Conservation (phyloP, 2,113 vertebrate genomes). For the Halcyon malimbica region DNA sequence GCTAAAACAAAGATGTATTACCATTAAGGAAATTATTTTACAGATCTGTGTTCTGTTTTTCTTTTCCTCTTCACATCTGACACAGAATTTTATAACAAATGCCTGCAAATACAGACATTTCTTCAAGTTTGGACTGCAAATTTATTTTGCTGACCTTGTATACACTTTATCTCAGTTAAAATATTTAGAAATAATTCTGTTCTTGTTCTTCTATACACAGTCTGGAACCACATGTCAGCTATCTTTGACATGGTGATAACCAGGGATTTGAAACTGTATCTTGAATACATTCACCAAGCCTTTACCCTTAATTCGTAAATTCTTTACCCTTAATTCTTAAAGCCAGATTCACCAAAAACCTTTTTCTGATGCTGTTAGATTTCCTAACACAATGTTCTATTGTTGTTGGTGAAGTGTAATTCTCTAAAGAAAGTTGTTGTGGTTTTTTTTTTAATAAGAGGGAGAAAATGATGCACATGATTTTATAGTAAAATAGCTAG, state of each 20-base stretch:
- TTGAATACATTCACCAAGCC: not conserved
- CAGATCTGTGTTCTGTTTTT: not conserved
- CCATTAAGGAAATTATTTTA: not conserved
- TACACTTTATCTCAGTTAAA: not conserved
- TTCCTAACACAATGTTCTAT: not conserved
- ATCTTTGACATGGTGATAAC: not conserved
- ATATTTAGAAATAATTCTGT: not conserved
- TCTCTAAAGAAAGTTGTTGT: not conserved
- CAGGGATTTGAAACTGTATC: not conserved
- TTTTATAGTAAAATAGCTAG: not conserved
- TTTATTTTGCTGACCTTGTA: not conserved
- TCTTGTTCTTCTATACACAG: not conserved
- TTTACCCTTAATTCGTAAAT: not conserved
- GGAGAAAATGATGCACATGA: fast-evolving
- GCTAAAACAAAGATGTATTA: not conserved
- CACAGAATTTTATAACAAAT: not conserved
- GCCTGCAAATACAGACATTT: not conserved
- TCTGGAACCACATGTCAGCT: not conserved
- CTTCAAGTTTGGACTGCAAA: not conserved
- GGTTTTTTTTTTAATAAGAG: not conserved
- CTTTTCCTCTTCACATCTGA: not conserved
- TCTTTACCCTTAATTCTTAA: not conserved
- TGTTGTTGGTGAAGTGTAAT: not conserved
- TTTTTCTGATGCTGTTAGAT: not conserved
- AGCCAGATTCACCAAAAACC: not conserved